Base-by-base conservation (phyloP, 2,797 vertebrate genomes). In the Xerus rutilus region DNA sequence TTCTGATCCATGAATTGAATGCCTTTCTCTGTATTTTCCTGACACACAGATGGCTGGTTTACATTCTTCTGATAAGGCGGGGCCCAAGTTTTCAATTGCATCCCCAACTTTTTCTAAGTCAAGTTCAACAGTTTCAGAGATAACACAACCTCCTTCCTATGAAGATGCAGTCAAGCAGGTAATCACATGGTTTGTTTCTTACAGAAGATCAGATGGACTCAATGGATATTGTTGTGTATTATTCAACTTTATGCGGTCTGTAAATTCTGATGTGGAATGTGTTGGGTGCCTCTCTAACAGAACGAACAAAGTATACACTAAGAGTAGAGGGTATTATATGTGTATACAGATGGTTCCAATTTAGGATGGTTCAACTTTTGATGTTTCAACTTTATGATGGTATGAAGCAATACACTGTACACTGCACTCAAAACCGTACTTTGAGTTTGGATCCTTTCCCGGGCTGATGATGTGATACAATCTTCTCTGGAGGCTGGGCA, bases 151-250 rank as follows among this genome's bases (percentile, higher is more conserved):
- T 98, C 99, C 99, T 95, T 99, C 99, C 98, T 99, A 99, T 98
- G 99, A 99, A 99, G 99, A 99, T 98, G 99, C 99, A 98, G 98
- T 99, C 92, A 99, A 99, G 98, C 99, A 99, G 99, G 99, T 99
- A 99, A 99, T 94, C 17, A 28, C 72, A 65, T 86, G 83, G 28
- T 87, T 93, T 96, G 23, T 93, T 88, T 89, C 97, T 96, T 86
- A 79, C 84, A 10, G 7, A 94, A 70, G 21, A 92, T 62, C 23
- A 30, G 78, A 52, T 2, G 73, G 49, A 82, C 64, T 45, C 32
- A 43, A 2, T 1, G 18, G 14, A 25, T 21, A 14, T 17, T 21
- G 8, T 70, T 49, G 74, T 45, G 11, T 9, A 25, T 18, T 43
- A n/a, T 62, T 52, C 5, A 10, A 18, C 25, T 52, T 67, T 10